Evolutionary conservation across 1,140 invertebrate genomes (phyloP).

Genomic region (Olivierus martensii): DNA sequence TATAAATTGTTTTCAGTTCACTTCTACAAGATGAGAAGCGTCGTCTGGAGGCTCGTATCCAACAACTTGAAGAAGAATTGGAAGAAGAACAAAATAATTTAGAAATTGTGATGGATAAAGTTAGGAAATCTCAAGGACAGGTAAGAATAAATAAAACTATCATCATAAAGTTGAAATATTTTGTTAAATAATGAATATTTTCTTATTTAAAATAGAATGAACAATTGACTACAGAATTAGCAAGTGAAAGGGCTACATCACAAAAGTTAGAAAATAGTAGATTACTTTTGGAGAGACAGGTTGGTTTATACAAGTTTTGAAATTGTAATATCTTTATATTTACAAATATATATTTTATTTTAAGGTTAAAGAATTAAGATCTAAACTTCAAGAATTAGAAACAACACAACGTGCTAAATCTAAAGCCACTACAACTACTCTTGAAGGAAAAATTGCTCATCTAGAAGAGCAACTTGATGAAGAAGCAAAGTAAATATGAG

Average conservation of each 20-base stretch:
- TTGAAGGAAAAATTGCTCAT: slow-evolving; percentile 87
- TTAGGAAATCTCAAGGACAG: slow-evolving; percentile 56
- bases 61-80: slow-evolving; percentile 85
- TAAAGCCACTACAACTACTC: slow-evolving; percentile 78
- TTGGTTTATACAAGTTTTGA: neutral
- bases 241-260: slow-evolving; percentile 66
- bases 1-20: slow-evolving; percentile 4
- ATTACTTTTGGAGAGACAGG: slow-evolving; percentile 69
- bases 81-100: slow-evolving; percentile 92
- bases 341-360: neutral
- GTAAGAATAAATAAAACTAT: no score
- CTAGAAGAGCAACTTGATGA: slow-evolving; percentile 91
- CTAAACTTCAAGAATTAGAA: slow-evolving; percentile 88
- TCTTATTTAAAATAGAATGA: slow-evolving; percentile 43
- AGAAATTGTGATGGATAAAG: slow-evolving; percentile 73
- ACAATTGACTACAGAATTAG: slow-evolving; percentile 64
- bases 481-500: slow-evolving; percentile 49
- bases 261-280: slow-evolving; percentile 84
- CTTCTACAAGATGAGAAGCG: slow-evolving; percentile 70
- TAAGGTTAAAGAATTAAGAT: slow-evolving; percentile 34
- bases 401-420: slow-evolving; percentile 79
- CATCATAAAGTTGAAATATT: no score
- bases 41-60: slow-evolving; percentile 81
- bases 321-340: no score
- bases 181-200: no score